phyloP scores from a whole-genome alignment of 2,797 vertebrate species.

The Ctenopoma kingsleyae region DNA sequence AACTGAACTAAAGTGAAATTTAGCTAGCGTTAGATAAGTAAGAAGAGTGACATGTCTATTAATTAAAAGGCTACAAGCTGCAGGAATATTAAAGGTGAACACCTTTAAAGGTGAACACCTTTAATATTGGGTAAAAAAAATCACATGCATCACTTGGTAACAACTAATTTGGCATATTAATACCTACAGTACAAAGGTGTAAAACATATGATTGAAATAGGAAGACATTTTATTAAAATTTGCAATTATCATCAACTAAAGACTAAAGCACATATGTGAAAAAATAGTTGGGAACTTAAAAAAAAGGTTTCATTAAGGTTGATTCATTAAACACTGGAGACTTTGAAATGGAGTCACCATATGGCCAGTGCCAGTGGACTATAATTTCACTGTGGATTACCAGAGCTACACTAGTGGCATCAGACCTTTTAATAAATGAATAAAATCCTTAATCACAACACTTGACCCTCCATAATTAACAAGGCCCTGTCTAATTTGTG shows the following conservation, averaged over 20 bases:
- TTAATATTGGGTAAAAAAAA: background rate
- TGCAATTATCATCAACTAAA: constrained; percentile 29
- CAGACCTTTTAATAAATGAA: constrained; percentile 41
- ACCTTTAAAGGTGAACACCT: background rate
- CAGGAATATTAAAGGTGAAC: constrained; percentile 10
- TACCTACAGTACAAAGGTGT: background rate
- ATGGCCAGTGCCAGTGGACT: constrained; percentile 45
- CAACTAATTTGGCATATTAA: background rate
- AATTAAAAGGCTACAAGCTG: constrained; percentile 1
- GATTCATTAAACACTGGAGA: constrained; percentile 56
- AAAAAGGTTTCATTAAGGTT: constrained; percentile 1
- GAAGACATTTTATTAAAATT: no score
- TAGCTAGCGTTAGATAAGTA: background rate
- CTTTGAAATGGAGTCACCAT: constrained; percentile 40
- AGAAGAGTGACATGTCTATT: background rate
- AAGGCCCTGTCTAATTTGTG: constrained; percentile 12
- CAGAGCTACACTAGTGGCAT: constrained; percentile 34
- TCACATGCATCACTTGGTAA: constrained; percentile 4
- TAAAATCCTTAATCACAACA: constrained; percentile 43
- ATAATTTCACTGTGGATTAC: constrained; percentile 58
- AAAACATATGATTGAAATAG: background rate
- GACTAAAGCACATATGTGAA: constrained; percentile 24
- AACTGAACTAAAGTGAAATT: constrained; percentile 11
- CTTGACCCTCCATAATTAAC: constrained; percentile 48
- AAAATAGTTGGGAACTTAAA: constrained; percentile 21